phyloP scores from a whole-genome alignment of 2,888 invertebrate genomes.

The Limnephilus rhombicus region DNA sequence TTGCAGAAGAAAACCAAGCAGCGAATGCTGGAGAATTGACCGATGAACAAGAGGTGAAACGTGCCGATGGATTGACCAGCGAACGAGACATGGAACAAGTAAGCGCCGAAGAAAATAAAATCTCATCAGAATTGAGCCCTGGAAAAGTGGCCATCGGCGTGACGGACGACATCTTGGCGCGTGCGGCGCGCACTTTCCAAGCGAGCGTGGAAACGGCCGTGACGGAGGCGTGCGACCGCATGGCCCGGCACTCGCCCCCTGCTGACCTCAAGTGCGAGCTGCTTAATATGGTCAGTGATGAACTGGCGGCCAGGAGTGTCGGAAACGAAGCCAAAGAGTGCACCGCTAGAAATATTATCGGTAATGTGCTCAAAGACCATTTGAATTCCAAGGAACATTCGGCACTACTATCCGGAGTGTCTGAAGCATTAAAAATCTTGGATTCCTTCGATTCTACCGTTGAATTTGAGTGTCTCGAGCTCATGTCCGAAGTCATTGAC shows the following conservation, averaged over 20 bases:
- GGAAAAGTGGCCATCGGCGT: constrained; percentile 14
- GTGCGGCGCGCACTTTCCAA: constrained; percentile 16
- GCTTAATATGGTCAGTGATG: constrained; percentile 15
- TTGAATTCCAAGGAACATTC: constrained; percentile 31
- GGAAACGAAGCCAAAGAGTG: neutral
- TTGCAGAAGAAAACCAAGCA: too few species aligned
- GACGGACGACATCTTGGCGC: constrained; percentile 13
- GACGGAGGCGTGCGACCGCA: neutral
- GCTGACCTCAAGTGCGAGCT: neutral
- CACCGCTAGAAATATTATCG: constrained; percentile 5
- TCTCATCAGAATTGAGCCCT: neutral
- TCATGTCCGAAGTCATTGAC: constrained; percentile 51
- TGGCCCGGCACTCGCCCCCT: neutral
- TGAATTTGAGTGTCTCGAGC: constrained; percentile 56
- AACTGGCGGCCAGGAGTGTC: neutral
- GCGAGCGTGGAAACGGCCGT: neutral
- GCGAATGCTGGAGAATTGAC: too few species aligned
- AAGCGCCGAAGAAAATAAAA: neutral
- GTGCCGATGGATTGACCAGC: too few species aligned
- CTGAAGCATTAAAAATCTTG: constrained; percentile 43
- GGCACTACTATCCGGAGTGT: constrained; percentile 8
- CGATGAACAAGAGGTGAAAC: too few species aligned
- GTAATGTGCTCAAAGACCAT: constrained; percentile 28
- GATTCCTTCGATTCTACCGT: constrained; percentile 51
- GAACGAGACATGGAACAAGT: too few species aligned